A percentile compares a stretch with the other conserved stretches of the same genome.
phyloP scores from a whole-genome alignment of 2,113 vertebrate species.

The Aleadryas rufinucha region DNA sequence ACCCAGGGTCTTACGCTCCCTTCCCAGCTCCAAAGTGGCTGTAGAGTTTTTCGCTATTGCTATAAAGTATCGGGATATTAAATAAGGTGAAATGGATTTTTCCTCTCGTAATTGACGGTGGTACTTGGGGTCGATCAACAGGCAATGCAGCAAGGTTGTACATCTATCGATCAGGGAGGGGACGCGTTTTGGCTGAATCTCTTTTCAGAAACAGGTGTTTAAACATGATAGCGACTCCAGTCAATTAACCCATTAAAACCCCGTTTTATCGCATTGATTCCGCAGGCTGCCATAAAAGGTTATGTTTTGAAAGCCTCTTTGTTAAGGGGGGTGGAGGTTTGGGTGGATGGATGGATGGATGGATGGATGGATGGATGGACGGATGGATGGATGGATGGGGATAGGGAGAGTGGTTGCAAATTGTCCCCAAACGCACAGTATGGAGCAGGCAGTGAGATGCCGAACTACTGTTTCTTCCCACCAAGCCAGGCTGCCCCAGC shows the following conservation, averaged over 20 bases:
- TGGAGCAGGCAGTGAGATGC: background rate
- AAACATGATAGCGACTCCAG: conserved; percentile 69
- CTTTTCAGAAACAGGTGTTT: conserved; percentile 74
- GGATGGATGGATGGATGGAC: background rate
- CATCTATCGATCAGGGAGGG: conserved; percentile 55
- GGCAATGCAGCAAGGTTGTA: conserved; percentile 26
- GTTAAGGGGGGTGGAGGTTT: background rate
- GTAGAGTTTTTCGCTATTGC: background rate
- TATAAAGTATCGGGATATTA: background rate
- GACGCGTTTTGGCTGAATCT: conserved; percentile 30
- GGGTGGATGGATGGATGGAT: background rate
- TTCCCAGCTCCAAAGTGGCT: background rate
- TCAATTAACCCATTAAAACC: conserved; percentile 78
- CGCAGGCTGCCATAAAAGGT: background rate
- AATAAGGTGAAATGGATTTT: conserved; percentile 39
- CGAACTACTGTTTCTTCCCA: background rate
- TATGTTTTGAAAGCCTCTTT: conserved; percentile 36
- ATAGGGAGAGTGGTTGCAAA: background rate
- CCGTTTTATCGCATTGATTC: conserved; percentile 69
- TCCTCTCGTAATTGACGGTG: background rate
- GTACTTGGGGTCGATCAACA: conserved; percentile 44
- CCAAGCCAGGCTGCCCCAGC: background rate
- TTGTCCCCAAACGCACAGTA: background rate
- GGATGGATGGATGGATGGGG: background rate
- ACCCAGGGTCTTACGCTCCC: background rate